phyloP scores from a whole-genome alignment of 2,113 vertebrate genomes.

The Glaucidium brasilianum region DNA sequence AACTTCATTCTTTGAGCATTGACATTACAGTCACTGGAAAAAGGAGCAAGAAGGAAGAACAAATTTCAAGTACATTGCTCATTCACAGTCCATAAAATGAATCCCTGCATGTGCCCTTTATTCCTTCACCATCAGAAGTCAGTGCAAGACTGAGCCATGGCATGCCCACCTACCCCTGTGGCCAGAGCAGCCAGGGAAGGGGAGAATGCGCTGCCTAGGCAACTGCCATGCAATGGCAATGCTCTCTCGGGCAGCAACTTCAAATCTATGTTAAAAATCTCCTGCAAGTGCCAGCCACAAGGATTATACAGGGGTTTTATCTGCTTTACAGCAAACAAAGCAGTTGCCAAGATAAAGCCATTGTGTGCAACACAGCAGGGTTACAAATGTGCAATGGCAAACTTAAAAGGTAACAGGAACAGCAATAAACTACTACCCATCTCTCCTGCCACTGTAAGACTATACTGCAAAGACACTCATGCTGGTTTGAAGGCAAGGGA shows the following conservation, averaged over 20 bases:
- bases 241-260: neutral
- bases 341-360: conserved; percentile 52
- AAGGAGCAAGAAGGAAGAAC: neutral
- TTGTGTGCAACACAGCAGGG: neutral
- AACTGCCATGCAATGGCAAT: neutral
- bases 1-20: neutral
- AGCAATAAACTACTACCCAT: neutral
- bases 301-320: conserved; percentile 25
- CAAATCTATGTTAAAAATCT: neutral
- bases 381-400: neutral
- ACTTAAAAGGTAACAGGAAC: neutral
- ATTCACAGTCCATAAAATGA: neutral
- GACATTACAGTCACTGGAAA: neutral
- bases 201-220: neutral
- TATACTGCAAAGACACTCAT: neutral
- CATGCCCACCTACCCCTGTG: neutral
- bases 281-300: neutral
- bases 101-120: fast-evolving
- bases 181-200: neutral
- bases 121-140: neutral
- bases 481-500: neutral
- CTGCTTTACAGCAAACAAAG: conserved; percentile 42
- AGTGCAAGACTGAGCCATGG: neutral
- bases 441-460: neutral
- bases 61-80: neutral